Conservation (phyloP, 2,888 invertebrate genomes). For the Plebejus melissa region DNA sequence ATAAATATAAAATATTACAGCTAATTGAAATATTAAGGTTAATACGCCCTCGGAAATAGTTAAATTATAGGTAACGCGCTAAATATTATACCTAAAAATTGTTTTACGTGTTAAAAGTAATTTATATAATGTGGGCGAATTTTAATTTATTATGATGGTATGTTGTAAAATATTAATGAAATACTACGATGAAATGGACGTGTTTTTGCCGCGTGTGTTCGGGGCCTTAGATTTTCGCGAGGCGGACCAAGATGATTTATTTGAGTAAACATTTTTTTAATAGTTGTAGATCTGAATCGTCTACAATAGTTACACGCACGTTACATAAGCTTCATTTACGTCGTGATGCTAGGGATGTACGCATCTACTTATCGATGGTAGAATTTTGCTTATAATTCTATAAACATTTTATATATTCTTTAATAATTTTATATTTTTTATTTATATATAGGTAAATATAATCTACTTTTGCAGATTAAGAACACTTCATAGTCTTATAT, state of each 20-base stretch:
- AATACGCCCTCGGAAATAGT: constrained; percentile 13
- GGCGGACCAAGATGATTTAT: constrained; percentile 29
- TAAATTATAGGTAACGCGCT: constrained; percentile 8
- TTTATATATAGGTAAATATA: too few relatives aligned
- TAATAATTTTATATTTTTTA: too few relatives aligned
- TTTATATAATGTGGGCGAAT: constrained; percentile 8
- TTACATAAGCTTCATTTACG: constrained; percentile 18
- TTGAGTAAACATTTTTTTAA: constrained; percentile 31
- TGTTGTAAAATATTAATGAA: constrained; percentile 1
- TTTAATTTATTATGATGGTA: constrained; percentile 14
- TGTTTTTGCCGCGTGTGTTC: constrained; percentile 1
- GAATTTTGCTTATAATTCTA: neutral
- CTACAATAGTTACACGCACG: constrained; percentile 30
- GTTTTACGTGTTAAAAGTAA: constrained; percentile 15
- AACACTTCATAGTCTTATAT: too few relatives aligned
- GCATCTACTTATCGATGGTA: neutral
- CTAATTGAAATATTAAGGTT: constrained; percentile 15
- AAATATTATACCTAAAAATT: constrained; percentile 13
- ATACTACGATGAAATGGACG: neutral
- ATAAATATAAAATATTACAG: constrained; percentile 8
- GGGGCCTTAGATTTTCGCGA: constrained; percentile 24
- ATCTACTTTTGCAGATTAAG: too few relatives aligned
- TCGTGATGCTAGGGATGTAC: constrained; percentile 14
- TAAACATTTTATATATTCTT: too few relatives aligned
- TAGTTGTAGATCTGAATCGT: constrained; percentile 29